These are phyloP conservation scores for Turritopsis rubra DNA, from an alignment of 30 jellyfish, hydroid and myxozoan genomes.

Conservation along the genomic window DNA sequence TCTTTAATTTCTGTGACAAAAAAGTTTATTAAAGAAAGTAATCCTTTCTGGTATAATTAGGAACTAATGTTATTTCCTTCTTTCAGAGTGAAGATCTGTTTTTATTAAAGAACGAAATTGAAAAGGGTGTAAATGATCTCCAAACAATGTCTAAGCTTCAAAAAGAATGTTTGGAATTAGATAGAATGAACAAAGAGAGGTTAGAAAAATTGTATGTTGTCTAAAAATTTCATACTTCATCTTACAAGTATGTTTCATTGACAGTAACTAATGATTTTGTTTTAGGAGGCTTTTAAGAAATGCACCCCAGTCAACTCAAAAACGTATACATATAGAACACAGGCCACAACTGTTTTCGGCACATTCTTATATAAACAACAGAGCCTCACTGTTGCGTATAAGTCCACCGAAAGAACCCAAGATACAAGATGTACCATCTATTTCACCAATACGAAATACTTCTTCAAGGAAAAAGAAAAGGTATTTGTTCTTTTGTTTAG, in stretches of 20 bases:
- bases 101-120: constrained; percentile 67
- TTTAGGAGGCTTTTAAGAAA: background rate
- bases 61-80: no score
- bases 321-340: background rate
- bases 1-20: background rate
- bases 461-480: background rate
- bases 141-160: constrained; percentile 54
- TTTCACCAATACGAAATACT: background rate
- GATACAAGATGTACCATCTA: background rate
- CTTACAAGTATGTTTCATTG: background rate
- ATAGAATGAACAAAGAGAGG: background rate
- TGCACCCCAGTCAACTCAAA: background rate
- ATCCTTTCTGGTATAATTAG: no score
- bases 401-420: background rate
- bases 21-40: no score
- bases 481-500: no score
- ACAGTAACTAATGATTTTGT: background rate
- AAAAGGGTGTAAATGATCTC: constrained; percentile 62
- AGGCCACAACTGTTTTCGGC: constrained; percentile 8
- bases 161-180: constrained; percentile 33
- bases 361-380: constrained; percentile 16
- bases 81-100: constrained; percentile 82
- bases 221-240: background rate
- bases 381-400: constrained; percentile 24
- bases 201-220: background rate